phyloP scores from a whole-genome alignment of 37 sponge, comb jelly and placozoan genomes.

The Hormiphora californensis region DNA sequence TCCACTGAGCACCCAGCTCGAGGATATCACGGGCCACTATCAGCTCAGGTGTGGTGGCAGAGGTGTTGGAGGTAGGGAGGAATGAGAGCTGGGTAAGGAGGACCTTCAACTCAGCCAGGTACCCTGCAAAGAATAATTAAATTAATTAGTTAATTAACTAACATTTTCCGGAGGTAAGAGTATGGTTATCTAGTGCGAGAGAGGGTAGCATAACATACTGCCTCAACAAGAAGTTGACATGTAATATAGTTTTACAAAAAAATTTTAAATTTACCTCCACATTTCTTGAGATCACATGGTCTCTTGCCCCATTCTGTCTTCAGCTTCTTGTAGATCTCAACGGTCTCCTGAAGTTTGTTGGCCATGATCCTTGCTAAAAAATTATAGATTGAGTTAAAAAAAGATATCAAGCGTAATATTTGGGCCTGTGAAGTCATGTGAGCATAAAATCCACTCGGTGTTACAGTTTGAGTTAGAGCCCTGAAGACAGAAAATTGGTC shows the following conservation, averaged over 20 bases:
- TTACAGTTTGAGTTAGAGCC: too few species aligned
- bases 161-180: background rate
- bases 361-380: background rate
- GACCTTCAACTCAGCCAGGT: slow-evolving; percentile 62
- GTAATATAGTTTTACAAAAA: background rate
- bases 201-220: background rate
- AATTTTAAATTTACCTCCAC: slow-evolving; percentile 21
- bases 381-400: background rate
- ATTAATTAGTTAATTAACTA: background rate
- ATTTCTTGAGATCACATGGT: slow-evolving; percentile 55
- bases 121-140: background rate
- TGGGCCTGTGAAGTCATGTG: too few species aligned
- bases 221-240: background rate
- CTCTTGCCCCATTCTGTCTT: slow-evolving; percentile 63
- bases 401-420: background rate
- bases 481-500: too few species aligned
- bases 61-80: slow-evolving; percentile 59
- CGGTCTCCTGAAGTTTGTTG: slow-evolving; percentile 56
- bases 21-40: slow-evolving; percentile 65
- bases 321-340: slow-evolving; percentile 59
- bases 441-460: too few species aligned
- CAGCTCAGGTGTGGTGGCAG: slow-evolving; percentile 9
- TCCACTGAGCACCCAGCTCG: slow-evolving; percentile 93
- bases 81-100: slow-evolving; percentile 60
- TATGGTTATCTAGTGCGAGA: background rate